phyloP scores from a whole-genome alignment of 2,888 invertebrate species.

The Bombylius major region DNA sequence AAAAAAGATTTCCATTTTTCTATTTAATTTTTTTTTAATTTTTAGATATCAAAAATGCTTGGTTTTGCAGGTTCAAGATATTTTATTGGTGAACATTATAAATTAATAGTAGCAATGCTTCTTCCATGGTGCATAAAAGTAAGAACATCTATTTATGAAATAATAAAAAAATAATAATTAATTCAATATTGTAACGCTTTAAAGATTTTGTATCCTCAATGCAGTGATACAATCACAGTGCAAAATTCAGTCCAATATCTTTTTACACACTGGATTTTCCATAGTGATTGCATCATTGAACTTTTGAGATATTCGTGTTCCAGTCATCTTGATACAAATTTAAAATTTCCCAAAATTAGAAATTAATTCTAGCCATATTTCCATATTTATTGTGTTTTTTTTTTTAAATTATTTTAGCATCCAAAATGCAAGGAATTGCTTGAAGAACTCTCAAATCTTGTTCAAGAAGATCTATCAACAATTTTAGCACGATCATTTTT shows the following conservation, averaged over 20 bases:
- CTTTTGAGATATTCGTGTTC: too few relatives aligned
- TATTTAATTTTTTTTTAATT: neutral
- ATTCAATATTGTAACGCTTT: too few relatives aligned
- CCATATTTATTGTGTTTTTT: neutral
- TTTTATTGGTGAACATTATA: conserved; percentile 55
- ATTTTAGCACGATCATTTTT: conserved; percentile 54
- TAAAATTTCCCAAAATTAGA: too few relatives aligned
- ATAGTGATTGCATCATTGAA: too few relatives aligned
- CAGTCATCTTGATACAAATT: too few relatives aligned
- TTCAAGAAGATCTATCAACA: conserved; percentile 45
- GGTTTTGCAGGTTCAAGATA: conserved; percentile 57
- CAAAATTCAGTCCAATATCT: too few relatives aligned
- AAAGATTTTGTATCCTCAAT: too few relatives aligned
- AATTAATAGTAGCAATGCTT: conserved; percentile 53
- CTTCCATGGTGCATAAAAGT: conserved; percentile 46
- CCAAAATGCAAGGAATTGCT: conserved; percentile 42
- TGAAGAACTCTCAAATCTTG: conserved; percentile 47
- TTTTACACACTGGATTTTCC: too few relatives aligned
- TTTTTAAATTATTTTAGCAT: conserved; percentile 4
- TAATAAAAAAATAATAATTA: too few relatives aligned
- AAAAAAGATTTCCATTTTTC: neutral
- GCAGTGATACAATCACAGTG: too few relatives aligned
- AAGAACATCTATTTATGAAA: conserved; percentile 12
- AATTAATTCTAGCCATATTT: too few relatives aligned
- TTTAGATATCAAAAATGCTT: conserved; percentile 47